Conservation (phyloP, 2,797 vertebrate species). For the Microcaecilia unicolor region DNA sequence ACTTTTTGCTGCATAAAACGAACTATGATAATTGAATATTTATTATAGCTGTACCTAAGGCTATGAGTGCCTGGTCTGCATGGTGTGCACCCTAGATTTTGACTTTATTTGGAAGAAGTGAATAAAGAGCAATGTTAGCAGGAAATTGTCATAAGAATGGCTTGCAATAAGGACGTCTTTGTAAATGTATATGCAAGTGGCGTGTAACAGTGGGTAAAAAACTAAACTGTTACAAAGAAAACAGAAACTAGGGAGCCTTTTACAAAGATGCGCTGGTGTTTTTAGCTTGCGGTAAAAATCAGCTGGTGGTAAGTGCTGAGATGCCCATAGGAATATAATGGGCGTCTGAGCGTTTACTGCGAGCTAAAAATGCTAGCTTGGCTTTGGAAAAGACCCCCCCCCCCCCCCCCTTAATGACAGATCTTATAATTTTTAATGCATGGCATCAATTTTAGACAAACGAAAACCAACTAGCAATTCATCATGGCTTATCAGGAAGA, state of each 20-base stretch:
- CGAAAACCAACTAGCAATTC: conserved; percentile 49
- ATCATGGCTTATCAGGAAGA: conserved; percentile 54
- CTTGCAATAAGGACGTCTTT: conserved; percentile 35
- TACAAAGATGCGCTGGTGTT: conserved; percentile 40
- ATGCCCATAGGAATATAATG: too few species aligned
- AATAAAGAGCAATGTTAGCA: conserved; percentile 25
- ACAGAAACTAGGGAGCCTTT: too few species aligned
- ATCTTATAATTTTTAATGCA: conserved; percentile 61
- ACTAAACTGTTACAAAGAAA: too few species aligned
- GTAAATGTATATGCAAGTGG: conserved; percentile 36
- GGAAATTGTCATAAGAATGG: conserved; percentile 7
- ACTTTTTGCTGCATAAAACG: conserved; percentile 20
- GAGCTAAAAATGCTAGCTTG: too few species aligned
- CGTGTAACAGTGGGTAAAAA: conserved; percentile 33
- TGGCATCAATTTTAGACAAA: conserved; percentile 52
- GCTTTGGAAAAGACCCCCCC: too few species aligned
- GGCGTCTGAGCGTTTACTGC: too few species aligned
- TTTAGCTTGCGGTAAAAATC: too few species aligned
- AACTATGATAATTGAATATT: conserved; percentile 28
- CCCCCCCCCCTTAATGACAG: too few species aligned
- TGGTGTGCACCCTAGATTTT: conserved; percentile 30
- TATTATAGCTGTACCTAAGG: conserved; percentile 34
- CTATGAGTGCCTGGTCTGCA: conserved; percentile 47
- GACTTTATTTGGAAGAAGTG: conserved; percentile 20
- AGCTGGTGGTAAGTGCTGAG: too few species aligned